Percentiles rank a stretch among this genome's conserved stretches.
These are phyloP conservation scores for Crotalus helleri DNA, from an alignment of 2,113 vertebrate genomes.

Conservation along the genomic window DNA sequence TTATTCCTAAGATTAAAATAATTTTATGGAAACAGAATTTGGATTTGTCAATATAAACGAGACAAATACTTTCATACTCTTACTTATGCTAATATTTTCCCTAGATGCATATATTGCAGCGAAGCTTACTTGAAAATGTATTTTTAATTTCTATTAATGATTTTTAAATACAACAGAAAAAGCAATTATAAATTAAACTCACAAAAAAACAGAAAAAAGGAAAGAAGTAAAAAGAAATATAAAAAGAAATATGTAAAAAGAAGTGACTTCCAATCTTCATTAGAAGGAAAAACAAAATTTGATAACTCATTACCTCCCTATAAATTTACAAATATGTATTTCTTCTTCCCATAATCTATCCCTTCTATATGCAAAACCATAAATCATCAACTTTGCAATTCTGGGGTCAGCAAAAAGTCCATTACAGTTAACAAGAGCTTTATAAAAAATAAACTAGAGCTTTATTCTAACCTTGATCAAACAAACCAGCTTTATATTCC, in stretches of 20 bases:
- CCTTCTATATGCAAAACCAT: neutral
- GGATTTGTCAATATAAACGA: neutral
- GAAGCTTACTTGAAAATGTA: neutral
- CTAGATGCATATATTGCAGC: neutral
- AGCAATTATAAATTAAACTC: neutral
- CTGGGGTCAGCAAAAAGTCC: neutral
- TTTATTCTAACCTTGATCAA: neutral
- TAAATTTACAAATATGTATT: neutral
- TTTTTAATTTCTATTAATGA: neutral
- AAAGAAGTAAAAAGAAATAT: neutral
- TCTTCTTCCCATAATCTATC: neutral
- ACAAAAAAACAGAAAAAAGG: neutral
- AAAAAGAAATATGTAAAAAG: neutral
- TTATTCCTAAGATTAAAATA: neutral
- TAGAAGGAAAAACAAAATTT: neutral
- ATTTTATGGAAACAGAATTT: neutral
- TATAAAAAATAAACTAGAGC: neutral
- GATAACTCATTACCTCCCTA: neutral
- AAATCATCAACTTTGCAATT: neutral
- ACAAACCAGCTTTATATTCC: neutral
- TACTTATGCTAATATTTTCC: neutral
- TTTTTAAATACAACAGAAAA: neutral
- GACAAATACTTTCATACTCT: neutral
- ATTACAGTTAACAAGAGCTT: neutral
- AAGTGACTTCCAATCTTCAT: neutral